Conservation (phyloP, 1,140 invertebrate genomes). For the Drosophila busckii region DNA sequence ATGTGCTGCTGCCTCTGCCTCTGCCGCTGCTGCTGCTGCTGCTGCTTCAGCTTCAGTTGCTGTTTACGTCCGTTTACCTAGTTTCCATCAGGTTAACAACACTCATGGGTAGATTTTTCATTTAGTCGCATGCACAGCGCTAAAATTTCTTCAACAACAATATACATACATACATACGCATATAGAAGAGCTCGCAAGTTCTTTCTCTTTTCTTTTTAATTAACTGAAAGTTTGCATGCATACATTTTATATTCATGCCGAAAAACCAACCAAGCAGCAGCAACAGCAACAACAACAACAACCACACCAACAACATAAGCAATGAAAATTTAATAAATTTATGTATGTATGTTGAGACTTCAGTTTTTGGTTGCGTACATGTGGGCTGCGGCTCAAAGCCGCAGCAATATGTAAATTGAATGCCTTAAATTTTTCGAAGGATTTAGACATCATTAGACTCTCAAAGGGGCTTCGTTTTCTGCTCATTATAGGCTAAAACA, state of each 20-base stretch:
- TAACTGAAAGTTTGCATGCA: constrained; percentile 63
- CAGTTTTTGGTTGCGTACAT: constrained; percentile 1
- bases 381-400: constrained; percentile 9
- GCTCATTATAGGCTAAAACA: too few relatives aligned
- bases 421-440: constrained; percentile 54
- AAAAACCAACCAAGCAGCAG: too few relatives aligned
- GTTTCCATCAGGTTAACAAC: constrained; percentile 76
- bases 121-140: constrained; percentile 56
- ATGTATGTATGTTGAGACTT: constrained; percentile 9
- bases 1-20: constrained; percentile 48
- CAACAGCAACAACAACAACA: constrained; percentile 19
- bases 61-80: constrained; percentile 49
- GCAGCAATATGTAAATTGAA: constrained; percentile 36
- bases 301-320: too few relatives aligned
- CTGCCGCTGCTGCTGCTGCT: not conserved
- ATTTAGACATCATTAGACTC: constrained; percentile 41
- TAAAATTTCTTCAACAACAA: constrained; percentile 65
- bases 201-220: constrained; percentile 51
- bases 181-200: too few relatives aligned
- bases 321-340: constrained; percentile 32
- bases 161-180: too few relatives aligned
- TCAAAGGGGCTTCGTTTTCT: constrained; percentile 2
- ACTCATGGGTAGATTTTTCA: constrained; percentile 76
- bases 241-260: constrained; percentile 17
- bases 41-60: constrained; percentile 15